Base-by-base conservation (phyloP, 2,113 vertebrate species). In the Tetrax tetrax region DNA sequence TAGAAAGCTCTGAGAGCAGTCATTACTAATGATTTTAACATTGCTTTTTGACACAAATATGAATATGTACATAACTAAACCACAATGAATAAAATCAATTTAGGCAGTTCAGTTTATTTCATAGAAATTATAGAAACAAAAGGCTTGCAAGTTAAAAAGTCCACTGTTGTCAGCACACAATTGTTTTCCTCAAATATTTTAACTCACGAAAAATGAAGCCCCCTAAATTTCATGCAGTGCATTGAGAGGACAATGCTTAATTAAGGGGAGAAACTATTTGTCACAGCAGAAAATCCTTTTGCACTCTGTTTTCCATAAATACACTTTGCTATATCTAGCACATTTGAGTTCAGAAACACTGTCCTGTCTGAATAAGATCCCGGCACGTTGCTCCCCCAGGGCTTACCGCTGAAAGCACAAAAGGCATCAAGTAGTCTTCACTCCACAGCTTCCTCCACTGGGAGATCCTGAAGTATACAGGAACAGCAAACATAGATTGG, bases 121-220 rank as follows among this genome's bases (percentile, higher is more conserved):
- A 66, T 3, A 89, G 63, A 37, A 90, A 77, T 95, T 87, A 81
- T 2, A 92, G 64, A 95, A 78, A 92, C 45, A 93, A 94, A 91
- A 31, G 35, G 45, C 45, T 65, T 68, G 27, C 57, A 88, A 78
- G 61, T 96, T 57, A 76, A 75, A 54, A 90, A 89, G 56, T 51
- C 88, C 60, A 95, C 87, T 95, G 86, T 92, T 95, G 86, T 91
- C 72, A 90, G 80, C 54, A 80, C n/a, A 83, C 83, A 94, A 95
- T 78, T 92, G 90, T 89, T 92, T 87, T 93, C 69, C 47, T 70
- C 70, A 92, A 94, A 65, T 92, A 92, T 92, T 93, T 95, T 78
- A 93, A 77, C 77, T 89, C 2, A 1, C 68, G 60, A 83, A 95
- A 95, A 96, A 90, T 66, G 60, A 43, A 93, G 76, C 16, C 80